A percentile compares a stretch with the other conserved stretches of the same genome.
Evolutionary conservation across 2,888 invertebrate genomes (phyloP).

Genomic region (Macrophya annulata): DNA sequence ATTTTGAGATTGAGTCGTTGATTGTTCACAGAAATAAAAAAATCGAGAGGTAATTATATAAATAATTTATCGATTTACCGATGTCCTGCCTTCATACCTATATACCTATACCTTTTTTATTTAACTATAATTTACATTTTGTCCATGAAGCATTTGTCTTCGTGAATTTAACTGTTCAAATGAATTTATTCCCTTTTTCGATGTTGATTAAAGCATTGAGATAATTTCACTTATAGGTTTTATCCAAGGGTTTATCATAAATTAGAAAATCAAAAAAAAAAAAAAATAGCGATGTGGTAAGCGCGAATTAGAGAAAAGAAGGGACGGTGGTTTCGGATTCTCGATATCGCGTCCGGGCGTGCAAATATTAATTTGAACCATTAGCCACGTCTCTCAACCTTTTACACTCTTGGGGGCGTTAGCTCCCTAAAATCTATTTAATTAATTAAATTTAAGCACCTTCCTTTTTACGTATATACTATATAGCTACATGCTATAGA

Average conservation of each 20-base stretch:
- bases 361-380: constrained; percentile 36
- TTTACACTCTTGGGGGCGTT: not conserved
- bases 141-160: constrained; percentile 13
- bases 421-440: not conserved
- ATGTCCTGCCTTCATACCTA: constrained; percentile 4
- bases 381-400: constrained; percentile 17
- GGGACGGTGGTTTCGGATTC: not conserved
- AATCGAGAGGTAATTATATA: not conserved
- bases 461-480: not conserved
- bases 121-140: constrained; percentile 18
- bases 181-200: constrained; percentile 24
- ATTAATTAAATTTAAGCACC: not conserved
- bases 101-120: constrained; percentile 6
- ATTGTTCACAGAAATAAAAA: no score
- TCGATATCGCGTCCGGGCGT: constrained; percentile 14
- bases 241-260: not conserved
- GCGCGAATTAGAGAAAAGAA: not conserved
- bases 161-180: not conserved
- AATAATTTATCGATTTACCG: constrained; percentile 38
- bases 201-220: constrained; percentile 26
- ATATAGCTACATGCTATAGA: not conserved
- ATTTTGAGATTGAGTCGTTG: not conserved
- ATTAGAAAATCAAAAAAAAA: not conserved
- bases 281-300: not conserved
- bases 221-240: not conserved